Evolutionary conservation across 2,113 vertebrate genomes (phyloP), one percentile per base, ranked within the genome.

Genomic region (Thymallus thymallus): DNA sequence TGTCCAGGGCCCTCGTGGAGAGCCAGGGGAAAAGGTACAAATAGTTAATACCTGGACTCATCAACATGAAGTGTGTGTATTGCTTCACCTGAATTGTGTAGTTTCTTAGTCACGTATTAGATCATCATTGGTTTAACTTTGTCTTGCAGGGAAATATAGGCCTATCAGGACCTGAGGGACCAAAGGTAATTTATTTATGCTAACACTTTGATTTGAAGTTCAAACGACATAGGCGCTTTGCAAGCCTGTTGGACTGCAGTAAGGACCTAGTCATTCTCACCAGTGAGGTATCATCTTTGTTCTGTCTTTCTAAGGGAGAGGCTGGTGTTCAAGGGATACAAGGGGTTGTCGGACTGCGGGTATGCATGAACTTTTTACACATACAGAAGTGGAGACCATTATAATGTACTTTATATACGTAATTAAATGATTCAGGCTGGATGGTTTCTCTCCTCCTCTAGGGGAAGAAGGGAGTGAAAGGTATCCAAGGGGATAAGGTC

Each of bases 391-490:
- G 56, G 5, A 22, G 56, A 60, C n/a, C 56, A 23, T 60, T 22
- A 60, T 60, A 22, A 60, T 60, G 6, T 22, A 60, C n/a, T 23
- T 16, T 60, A 60, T 26, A n/a, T 35, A 74, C 29, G 1, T 66
- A 55, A 74, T 78, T 64, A 81, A 78, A 79, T 55, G 5, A 82
- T 76, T 76, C 23, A 77, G 14, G 10, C 22, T 82, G 18, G 55
- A 83, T 76, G 75, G 26, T 18, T 72, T 76, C 61, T 79, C 84
- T 84, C 71, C 77, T 48, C 81, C 67, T 86, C 71, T 82, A 95
- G 95, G 95, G 94, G 12, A 94, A 95, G 88, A 93, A 91, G 76
- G 95, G 95, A 75, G 69, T 91, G 71, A 93, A 91, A 86, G 95
- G 94, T 29, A 88, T 93, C 9, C 88, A 86, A 81, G 94, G 94